Conservation (phyloP, 2,888 invertebrate genomes). For the Hecatera dysodea region DNA sequence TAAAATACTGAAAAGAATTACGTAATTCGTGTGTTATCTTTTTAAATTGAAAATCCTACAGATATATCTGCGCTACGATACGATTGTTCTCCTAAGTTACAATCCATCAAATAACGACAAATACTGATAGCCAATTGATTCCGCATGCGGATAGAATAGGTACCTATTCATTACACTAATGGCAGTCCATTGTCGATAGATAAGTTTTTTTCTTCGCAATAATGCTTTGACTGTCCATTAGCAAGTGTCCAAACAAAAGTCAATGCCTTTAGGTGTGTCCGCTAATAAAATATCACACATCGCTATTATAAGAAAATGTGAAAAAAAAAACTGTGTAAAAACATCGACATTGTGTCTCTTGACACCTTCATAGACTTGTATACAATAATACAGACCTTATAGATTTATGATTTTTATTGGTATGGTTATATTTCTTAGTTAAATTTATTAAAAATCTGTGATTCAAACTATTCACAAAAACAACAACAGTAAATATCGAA, state of each 20-base stretch:
- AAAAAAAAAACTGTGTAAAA: slow-evolving; percentile 54
- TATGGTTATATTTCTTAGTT: slow-evolving; percentile 4
- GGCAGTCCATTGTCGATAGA: slow-evolving; percentile 76
- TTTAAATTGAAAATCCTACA: slow-evolving; percentile 49
- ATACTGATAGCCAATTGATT: slow-evolving; percentile 75
- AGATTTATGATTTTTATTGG: slow-evolving; percentile 48
- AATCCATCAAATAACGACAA: slow-evolving; percentile 74
- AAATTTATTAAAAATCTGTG: neutral
- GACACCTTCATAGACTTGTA: slow-evolving; percentile 52
- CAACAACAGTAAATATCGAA: neutral
- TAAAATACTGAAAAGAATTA: slow-evolving; percentile 27
- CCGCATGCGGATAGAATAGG: slow-evolving; percentile 71
- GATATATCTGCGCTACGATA: slow-evolving; percentile 46
- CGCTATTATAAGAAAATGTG: slow-evolving; percentile 43
- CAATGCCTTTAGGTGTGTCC: slow-evolving; percentile 74
- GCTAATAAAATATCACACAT: slow-evolving; percentile 69
- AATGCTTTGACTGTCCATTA: slow-evolving; percentile 74
- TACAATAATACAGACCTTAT: slow-evolving; percentile 41
- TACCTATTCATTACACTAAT: slow-evolving; percentile 80
- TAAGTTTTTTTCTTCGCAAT: slow-evolving; percentile 67
- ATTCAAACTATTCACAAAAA: neutral
- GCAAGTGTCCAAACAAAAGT: slow-evolving; percentile 77
- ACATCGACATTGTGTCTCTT: slow-evolving; percentile 36
- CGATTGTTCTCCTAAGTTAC: slow-evolving; percentile 57
- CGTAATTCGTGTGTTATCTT: slow-evolving; percentile 29